Evolutionary conservation across 2,888 invertebrate species (phyloP).

Genomic region (Geotrupes spiniger): DNA sequence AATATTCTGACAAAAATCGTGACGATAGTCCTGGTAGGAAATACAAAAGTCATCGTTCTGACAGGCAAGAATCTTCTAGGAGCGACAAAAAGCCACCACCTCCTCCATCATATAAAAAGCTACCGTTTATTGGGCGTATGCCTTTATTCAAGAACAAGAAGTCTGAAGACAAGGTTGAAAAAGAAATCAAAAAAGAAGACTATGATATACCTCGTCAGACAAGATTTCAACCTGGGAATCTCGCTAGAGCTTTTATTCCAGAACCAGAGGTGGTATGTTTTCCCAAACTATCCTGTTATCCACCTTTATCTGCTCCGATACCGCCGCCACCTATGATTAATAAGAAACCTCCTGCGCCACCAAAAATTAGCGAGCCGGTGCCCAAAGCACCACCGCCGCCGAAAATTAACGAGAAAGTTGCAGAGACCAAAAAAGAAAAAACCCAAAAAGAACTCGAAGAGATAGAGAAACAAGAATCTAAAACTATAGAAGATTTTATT

Average conservation of each 20-base stretch:
- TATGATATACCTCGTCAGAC: slow-evolving; percentile 46
- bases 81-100: slow-evolving; percentile 38
- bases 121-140: slow-evolving; percentile 84
- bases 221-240: slow-evolving; percentile 47
- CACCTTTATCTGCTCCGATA: slow-evolving; percentile 39
- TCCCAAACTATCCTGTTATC: slow-evolving; percentile 46
- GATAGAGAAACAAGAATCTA: slow-evolving; percentile 1
- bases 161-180: slow-evolving; percentile 49
- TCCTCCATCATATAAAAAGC: slow-evolving; percentile 62
- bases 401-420: slow-evolving; percentile 33
- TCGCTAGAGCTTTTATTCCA: slow-evolving; percentile 47
- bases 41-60: slow-evolving; percentile 19
- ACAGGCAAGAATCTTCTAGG: slow-evolving; percentile 21
- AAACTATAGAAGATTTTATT: not conserved
- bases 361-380: slow-evolving; percentile 31
- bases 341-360: slow-evolving; percentile 35
- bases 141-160: slow-evolving; percentile 69
- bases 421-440: slow-evolving; percentile 9
- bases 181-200: slow-evolving; percentile 56
- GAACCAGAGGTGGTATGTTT: slow-evolving; percentile 49
- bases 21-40: slow-evolving; percentile 31
- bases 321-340: slow-evolving; percentile 32
- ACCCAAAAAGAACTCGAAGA: slow-evolving; percentile 13
- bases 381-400: slow-evolving; percentile 41
- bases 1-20: slow-evolving; percentile 34